Percentiles rank a stretch among this genome's conserved stretches.
phyloP scores from a whole-genome alignment of 2,888 invertebrate species.

The Fissipunctia ypsillon region DNA sequence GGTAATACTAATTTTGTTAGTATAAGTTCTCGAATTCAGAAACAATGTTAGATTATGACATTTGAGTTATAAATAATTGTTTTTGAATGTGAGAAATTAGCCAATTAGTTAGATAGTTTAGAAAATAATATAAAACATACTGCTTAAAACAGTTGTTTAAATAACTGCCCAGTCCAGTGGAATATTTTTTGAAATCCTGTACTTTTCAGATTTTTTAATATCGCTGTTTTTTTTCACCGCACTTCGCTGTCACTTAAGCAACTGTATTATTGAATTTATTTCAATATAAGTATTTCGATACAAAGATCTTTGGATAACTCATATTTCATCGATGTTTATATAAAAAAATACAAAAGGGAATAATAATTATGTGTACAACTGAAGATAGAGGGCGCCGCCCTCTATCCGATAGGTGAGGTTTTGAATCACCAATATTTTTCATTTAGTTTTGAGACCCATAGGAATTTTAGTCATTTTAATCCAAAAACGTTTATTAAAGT shows the following conservation, averaged over 20 bases:
- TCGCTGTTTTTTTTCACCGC: not conserved
- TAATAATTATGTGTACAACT: slow-evolving; percentile 53
- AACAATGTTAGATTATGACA: not conserved
- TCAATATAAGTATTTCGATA: slow-evolving; percentile 62
- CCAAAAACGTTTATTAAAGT: not conserved
- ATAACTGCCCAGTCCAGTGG: not conserved
- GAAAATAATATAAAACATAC: slow-evolving; percentile 32
- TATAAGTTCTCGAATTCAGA: slow-evolving; percentile 32
- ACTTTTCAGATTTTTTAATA: not conserved
- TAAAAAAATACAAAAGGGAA: slow-evolving; percentile 52
- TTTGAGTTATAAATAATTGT: slow-evolving; percentile 3
- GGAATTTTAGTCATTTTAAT: slow-evolving; percentile 9
- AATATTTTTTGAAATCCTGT: not conserved
- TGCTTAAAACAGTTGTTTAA: slow-evolving; percentile 5
- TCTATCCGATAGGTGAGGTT: slow-evolving; percentile 9
- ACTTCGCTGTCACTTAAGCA: not conserved
- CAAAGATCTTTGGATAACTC: slow-evolving; percentile 72
- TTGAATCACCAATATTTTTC: not conserved
- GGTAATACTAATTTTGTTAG: slow-evolving; percentile 53
- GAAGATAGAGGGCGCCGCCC: slow-evolving; percentile 40
- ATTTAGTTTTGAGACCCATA: not conserved
- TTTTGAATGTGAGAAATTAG: slow-evolving; percentile 38
- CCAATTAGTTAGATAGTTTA: slow-evolving; percentile 37
- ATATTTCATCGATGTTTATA: slow-evolving; percentile 62
- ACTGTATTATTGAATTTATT: slow-evolving; percentile 45